Percentiles rank a stretch among this genome's conserved stretches.
Evolutionary conservation across 2,888 invertebrate genomes (phyloP).

Genomic region (Agrochola macilenta): DNA sequence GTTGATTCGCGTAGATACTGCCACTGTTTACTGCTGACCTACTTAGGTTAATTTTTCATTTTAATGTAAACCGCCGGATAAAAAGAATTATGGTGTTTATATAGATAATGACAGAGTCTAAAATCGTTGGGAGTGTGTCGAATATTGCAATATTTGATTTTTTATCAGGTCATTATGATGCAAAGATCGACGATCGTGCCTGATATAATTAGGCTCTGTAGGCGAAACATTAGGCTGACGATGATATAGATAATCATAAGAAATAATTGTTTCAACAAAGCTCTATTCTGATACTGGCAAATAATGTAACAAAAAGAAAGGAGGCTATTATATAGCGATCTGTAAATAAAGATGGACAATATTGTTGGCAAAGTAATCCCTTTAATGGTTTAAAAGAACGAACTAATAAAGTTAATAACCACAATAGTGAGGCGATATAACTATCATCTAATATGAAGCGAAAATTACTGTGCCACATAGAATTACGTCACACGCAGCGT

Average conservation of each 20-base stretch:
- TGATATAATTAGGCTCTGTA: conserved; percentile 24
- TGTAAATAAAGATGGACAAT: background rate
- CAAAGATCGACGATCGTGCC: conserved; percentile 26
- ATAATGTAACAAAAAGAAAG: background rate
- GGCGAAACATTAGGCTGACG: background rate
- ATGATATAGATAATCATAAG: background rate
- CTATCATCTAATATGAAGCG: conserved; percentile 14
- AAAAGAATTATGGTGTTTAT: conserved; percentile 34
- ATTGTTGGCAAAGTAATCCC: background rate
- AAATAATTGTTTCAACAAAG: background rate
- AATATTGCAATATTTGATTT: conserved; percentile 34
- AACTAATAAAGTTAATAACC: background rate
- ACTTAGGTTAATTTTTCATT: conserved; percentile 69
- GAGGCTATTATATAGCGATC: background rate
- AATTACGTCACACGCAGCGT: conserved; percentile 9
- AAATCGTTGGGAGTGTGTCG: conserved; percentile 5
- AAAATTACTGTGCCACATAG: conserved; percentile 21
- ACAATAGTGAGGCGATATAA: background rate
- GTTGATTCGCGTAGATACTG: conserved; percentile 60
- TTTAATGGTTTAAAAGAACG: background rate
- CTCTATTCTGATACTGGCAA: background rate
- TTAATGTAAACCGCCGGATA: conserved; percentile 43
- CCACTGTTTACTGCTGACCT: conserved; percentile 66
- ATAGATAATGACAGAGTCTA: conserved; percentile 27
- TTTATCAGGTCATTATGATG: conserved; percentile 25